phyloP scores from a whole-genome alignment of 2,797 vertebrate species.

The Oreortyx pictus region DNA sequence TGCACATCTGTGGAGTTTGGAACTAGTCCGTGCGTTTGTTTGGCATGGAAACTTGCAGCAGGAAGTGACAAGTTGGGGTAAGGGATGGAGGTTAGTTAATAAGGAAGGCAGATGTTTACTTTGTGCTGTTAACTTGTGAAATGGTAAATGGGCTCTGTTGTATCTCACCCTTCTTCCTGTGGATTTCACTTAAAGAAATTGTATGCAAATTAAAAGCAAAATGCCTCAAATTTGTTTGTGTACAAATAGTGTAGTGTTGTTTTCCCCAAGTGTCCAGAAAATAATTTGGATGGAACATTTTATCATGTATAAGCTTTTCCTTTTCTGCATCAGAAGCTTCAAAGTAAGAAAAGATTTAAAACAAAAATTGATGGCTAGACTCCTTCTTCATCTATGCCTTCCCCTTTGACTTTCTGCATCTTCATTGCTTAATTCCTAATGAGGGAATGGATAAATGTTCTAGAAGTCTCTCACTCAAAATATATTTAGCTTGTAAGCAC shows the following conservation, averaged over 20 bases:
- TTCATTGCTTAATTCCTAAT: background rate
- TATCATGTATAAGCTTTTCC: background rate
- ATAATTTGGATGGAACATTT: background rate
- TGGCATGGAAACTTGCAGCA: constrained; percentile 6
- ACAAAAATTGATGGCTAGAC: background rate
- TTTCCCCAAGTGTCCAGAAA: background rate
- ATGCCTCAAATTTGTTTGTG: constrained; percentile 53
- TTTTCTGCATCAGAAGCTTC: background rate
- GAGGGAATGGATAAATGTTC: background rate
- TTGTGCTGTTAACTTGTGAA: constrained; percentile 60
- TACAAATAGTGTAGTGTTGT: constrained; percentile 3
- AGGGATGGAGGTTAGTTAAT: constrained; percentile 18
- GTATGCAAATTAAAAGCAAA: constrained; percentile 70
- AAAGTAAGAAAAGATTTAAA: background rate
- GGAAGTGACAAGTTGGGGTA: constrained; percentile 25
- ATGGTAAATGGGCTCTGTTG: constrained; percentile 50
- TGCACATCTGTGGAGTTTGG: constrained; percentile 16
- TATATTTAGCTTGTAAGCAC: background rate
- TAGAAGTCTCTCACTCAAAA: background rate
- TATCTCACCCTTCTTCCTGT: constrained; percentile 57
- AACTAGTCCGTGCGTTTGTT: background rate
- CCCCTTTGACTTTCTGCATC: background rate
- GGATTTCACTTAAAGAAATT: constrained; percentile 56
- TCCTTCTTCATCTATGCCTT: background rate
- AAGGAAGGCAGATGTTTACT: constrained; percentile 45